These are phyloP conservation scores for Malacosoma neustria DNA, from an alignment of 2,888 invertebrate species.

Conservation along the genomic window DNA sequence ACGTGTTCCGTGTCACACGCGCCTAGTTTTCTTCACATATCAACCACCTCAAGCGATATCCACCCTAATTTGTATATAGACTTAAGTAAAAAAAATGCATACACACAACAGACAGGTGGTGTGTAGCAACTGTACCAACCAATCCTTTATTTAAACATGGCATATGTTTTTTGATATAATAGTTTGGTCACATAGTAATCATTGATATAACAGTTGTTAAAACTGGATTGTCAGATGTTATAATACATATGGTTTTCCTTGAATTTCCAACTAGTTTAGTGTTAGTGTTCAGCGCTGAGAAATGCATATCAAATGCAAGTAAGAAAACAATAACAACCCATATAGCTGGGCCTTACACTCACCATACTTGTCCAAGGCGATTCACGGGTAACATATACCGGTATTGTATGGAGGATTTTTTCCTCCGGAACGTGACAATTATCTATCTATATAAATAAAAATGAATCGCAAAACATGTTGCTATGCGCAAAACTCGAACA, in stretches of 20 bases:
- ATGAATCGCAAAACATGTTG: no score
- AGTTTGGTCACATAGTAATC: conserved; percentile 8
- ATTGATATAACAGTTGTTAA: conserved; percentile 12
- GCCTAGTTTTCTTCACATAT: not conserved
- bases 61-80: not conserved
- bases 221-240: conserved; percentile 13
- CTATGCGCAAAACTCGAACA: no score
- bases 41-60: not conserved
- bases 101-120: not conserved
- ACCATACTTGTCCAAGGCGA: no score
- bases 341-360: no score
- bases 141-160: not conserved
- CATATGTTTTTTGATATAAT: not conserved
- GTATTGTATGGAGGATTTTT: no score
- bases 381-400: no score
- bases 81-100: not conserved
- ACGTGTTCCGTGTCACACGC: not conserved
- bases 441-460: no score
- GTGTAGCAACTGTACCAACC: not conserved
- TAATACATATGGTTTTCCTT: conserved; percentile 14
- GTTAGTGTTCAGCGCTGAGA: not conserved
- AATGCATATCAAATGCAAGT: no score
- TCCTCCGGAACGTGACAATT: no score
- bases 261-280: no score
- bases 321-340: no score